A percentile compares a stretch with the other conserved stretches of the same genome.
Evolutionary conservation across 2,797 vertebrate species (phyloP).

Genomic region (Coracias cyanogaster): DNA sequence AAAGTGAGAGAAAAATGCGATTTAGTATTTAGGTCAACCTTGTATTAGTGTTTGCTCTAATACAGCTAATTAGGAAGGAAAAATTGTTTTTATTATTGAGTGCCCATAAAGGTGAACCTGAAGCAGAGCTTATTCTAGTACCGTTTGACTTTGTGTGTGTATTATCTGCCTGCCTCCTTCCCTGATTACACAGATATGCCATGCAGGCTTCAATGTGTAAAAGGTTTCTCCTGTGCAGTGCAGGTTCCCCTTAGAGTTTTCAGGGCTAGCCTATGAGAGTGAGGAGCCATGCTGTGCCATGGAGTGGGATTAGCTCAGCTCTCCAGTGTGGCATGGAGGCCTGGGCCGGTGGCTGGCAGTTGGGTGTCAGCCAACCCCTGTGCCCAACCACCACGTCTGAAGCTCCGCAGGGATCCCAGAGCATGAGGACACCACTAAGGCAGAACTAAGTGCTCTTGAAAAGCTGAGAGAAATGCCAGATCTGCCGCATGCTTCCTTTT

Average conservation of each 20-base stretch:
- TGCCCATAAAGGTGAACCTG: neutral
- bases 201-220: neutral
- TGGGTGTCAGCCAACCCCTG: neutral
- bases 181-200: rapidly evolving
- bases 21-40: slow-evolving; percentile 16
- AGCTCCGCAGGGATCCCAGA: rapidly evolving
- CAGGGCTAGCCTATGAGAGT: neutral
- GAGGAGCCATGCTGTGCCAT: rapidly evolving
- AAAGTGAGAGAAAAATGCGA: neutral
- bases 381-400: neutral
- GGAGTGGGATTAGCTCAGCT: neutral
- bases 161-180: neutral
- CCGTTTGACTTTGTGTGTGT: neutral
- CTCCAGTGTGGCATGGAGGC: rapidly evolving
- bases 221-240: rapidly evolving
- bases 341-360: rapidly evolving
- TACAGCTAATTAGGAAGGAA: slow-evolving; percentile 26
- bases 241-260: neutral
- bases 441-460: neutral
- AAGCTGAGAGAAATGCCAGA: neutral
- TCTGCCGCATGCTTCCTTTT: neutral
- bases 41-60: neutral
- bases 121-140: neutral
- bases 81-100: neutral
- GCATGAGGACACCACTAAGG: neutral